These are phyloP conservation scores for Perca flavescens DNA, from an alignment of 2,113 vertebrate genomes.

Conservation along the genomic window DNA sequence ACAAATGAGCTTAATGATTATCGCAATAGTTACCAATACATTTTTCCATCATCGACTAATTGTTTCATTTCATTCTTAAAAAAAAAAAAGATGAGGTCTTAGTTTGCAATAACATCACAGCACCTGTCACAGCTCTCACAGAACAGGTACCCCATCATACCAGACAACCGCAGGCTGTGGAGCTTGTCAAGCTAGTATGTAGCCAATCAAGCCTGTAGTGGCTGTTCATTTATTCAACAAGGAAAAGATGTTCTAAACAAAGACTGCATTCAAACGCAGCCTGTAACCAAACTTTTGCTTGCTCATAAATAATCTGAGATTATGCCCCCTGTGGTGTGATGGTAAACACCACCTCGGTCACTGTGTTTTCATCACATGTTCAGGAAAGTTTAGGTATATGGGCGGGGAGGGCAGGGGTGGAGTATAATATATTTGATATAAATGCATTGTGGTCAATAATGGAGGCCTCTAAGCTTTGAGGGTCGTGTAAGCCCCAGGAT, in stretches of 20 bases:
- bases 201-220: neutral
- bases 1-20: neutral
- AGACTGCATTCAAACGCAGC: conserved; percentile 43
- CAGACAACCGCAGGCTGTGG: conserved; percentile 39
- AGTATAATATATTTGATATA: conserved; percentile 8
- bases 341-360: conserved; percentile 32
- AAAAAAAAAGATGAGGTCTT: neutral
- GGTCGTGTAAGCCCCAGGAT: conserved; percentile 71
- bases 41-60: neutral
- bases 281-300: conserved; percentile 53
- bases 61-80: neutral
- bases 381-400: conserved; percentile 68
- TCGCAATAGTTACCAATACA: neutral
- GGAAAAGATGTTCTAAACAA: conserved; percentile 24
- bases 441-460: conserved; percentile 65
- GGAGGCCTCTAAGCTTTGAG: conserved; percentile 59
- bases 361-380: conserved; percentile 69
- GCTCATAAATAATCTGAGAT: conserved; percentile 71
- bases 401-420: neutral
- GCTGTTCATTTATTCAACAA: neutral
- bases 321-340: conserved; percentile 36
- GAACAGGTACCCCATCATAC: conserved; percentile 33
- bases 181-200: conserved; percentile 12
- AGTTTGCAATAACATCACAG: neutral
- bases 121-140: neutral